Base-by-base conservation (phyloP, 2,888 invertebrate genomes). In the Argyresthia albistria region DNA sequence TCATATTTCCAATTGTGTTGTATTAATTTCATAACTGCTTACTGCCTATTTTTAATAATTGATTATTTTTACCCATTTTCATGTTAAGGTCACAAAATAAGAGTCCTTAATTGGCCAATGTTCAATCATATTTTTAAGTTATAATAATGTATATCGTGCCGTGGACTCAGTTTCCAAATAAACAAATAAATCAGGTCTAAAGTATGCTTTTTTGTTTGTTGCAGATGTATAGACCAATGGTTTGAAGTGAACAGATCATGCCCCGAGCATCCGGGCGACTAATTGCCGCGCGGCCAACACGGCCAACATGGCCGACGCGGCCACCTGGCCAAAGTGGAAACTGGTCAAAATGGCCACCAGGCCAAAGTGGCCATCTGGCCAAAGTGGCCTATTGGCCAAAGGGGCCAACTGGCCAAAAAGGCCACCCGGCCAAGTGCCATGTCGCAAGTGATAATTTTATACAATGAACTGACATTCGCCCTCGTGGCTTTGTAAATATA, bases 161-260 rank as follows among this genome's bases (percentile, higher is more conserved):
- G n/a, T n/a, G n/a, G n/a, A n/a, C n/a, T n/a, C n/a, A n/a, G n/a
- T n/a, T n/a, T n/a, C n/a, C n/a, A n/a, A n/a, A n/a, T n/a, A n/a
- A n/a, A n/a, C n/a, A n/a, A n/a, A n/a, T n/a, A n/a, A n/a, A n/a
- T n/a, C n/a, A n/a, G n/a, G n/a, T n/a, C 39, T 61, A 58, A 59
- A 36, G 10, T 43, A 39, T 16, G 15, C 25, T 8, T 14, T 58
- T 61, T 12, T 67, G 57, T 62, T 52, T 36, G 57, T 91, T 93
- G 50, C 90, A 98, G 97, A 83, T 99, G 99, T 90, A 98, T 99
- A 89, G 98, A 99, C 90, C 94, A 95, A 89, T 99, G 99, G 99
- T 99, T 99, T 89, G 96, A 97, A 88, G 95, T 97, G 80, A 99
- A 98, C 90, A 93, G 98, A 86, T 97, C 97, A 73, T 99, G 99